Evolutionary conservation across 2,888 invertebrate species (phyloP), one percentile per base, ranked within the genome.

Genomic region (Papilio protenor): DNA sequence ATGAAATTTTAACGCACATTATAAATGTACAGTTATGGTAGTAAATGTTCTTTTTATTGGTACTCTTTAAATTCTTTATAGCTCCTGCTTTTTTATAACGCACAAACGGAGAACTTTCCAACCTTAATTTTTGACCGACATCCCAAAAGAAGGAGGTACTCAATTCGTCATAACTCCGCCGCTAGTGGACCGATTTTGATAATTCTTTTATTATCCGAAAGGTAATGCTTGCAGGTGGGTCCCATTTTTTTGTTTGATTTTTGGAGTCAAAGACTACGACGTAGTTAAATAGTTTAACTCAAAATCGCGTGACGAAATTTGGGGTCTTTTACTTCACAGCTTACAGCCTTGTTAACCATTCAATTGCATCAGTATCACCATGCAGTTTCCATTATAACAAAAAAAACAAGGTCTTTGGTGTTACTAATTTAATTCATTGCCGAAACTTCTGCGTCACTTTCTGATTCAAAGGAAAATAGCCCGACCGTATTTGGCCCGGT

Each of bases 311-410:
- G n/a, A n/a, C n/a, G n/a, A n/a, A n/a, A n/a, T n/a, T n/a, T n/a
- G n/a, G n/a, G n/a, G n/a, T n/a, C n/a, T n/a, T n/a, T n/a, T 8
- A 57, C n/a, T 52, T 52, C 16, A 52, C 57, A 5, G 8, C 1
- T 40, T 2, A 55, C 55, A 55, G 21, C 21, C 11, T 57, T 52
- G 52, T 52, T 21, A 21, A 57, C 6, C 14, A 49, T 12, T 1
- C 57, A n/a, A 57, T 57, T 57, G n/a, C 57, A 21, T 57, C 57
- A 57, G 21, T 18, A 61, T 33, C 61, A 64, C 64, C 18, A 64
- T 64, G 33, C 18, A 18, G 33, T 64, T 64, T 64, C 27, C 33
- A 33, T 64, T 64, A 64, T 16, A 16, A 64, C 64, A 64, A 14
- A 61, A 64, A 64, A 64, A 1, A 21, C 10, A 64, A 64, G 64